Evolutionary conservation across 2,113 vertebrate species (phyloP), one percentile per base, ranked within the genome.

Genomic region (Microcebus griseorufus): DNA sequence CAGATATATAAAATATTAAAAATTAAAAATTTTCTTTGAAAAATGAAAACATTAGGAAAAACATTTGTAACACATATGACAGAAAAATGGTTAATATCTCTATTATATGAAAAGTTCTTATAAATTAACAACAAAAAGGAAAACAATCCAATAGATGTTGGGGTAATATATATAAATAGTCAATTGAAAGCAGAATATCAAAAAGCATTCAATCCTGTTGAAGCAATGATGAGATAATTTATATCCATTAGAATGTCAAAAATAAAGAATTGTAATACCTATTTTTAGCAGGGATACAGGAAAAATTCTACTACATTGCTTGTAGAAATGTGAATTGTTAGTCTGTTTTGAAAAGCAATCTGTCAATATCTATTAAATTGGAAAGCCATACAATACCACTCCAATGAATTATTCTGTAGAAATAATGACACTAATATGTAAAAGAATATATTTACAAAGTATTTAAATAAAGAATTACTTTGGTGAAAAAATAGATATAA

Each of bases 151-250:
- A 83, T 23, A 64, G 14, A 82, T 86, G 9, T 18, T 55, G n/a
- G 11, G 2, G 17, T 62, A 76, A 70, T 34, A 60, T 13, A 70
- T 84, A 62, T 2, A 65, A 39, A 53, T 2, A n/a, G 7, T 51
- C 53, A 48, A 25, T 22, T 51, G 70, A 83, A 94, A 88, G 23
- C 51, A 84, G 20, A 79, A 72, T 22, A 80, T 69, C 76, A 88
- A 65, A 89, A 92, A 92, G 4, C 53, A 73, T 65, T 93, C 37
- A 84, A 45, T 20, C n/a, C 7, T 81, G 34, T 10, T 64, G 29
- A 84, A 87, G 51, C 39, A 85, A 90, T 25, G 90, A n/a, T 70
- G 62, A 90, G n/a, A 80, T 86, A 85, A 85, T 96, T 94, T 94
- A 84, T 45, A 93, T 75, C 6, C 9, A 87, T n/a, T 72, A 78